Conservation (phyloP, 2,888 invertebrate genomes). For the Spodoptera picta region DNA sequence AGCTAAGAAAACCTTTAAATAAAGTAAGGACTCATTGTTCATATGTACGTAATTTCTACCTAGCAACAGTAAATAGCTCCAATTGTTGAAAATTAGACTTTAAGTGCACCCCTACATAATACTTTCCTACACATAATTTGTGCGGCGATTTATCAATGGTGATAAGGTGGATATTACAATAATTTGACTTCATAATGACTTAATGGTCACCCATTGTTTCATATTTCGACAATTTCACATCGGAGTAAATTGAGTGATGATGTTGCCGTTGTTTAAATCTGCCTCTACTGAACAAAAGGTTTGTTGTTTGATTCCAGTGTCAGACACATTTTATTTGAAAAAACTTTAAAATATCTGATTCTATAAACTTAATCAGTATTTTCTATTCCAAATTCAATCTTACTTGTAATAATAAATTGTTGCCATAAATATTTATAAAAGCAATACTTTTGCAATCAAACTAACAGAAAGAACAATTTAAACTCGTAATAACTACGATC, state of each 20-base stretch:
- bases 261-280: too few species aligned
- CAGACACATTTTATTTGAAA: too few species aligned
- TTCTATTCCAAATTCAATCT: too few species aligned
- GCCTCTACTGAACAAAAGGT: too few species aligned
- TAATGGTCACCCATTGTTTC: constrained; percentile 48
- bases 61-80: constrained; percentile 19
- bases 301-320: too few species aligned
- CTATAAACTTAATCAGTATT: too few species aligned
- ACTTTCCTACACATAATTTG: constrained; percentile 31
- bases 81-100: constrained; percentile 31
- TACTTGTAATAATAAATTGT: too few species aligned
- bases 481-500: too few species aligned
- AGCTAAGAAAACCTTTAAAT: constrained; percentile 20
- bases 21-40: constrained; percentile 28
- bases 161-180: constrained; percentile 41
- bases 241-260: constrained; percentile 24
- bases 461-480: too few species aligned
- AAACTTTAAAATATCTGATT: too few species aligned
- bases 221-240: constrained; percentile 39
- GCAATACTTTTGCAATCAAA: too few species aligned
- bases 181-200: constrained; percentile 44
- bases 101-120: constrained; percentile 34
- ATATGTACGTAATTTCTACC: constrained; percentile 1
- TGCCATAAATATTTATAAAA: too few species aligned
- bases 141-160: constrained; percentile 38